These are phyloP conservation scores for Agrypnia vestita DNA, from an alignment of 1,140 invertebrate species.

Conservation along the genomic window DNA sequence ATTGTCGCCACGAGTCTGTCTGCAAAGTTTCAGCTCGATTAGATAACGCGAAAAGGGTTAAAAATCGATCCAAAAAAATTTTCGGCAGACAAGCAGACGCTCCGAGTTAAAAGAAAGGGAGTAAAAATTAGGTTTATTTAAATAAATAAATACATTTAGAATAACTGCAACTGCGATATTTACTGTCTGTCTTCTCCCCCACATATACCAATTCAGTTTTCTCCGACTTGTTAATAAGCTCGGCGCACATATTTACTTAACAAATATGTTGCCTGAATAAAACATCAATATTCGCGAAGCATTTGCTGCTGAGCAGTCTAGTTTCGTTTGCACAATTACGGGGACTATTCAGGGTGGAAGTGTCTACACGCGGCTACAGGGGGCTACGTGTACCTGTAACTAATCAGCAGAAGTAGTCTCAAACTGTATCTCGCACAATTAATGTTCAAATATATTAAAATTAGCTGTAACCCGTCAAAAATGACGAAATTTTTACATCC, in stretches of 20 bases:
- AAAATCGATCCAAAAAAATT: too few species aligned
- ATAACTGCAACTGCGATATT: too few species aligned
- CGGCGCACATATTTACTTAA: not conserved
- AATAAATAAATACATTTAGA: too few species aligned
- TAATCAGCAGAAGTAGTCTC: not conserved
- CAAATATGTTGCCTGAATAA: constrained; percentile 19
- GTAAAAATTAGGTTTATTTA: too few species aligned
- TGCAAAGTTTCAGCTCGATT: too few species aligned
- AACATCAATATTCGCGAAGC: constrained; percentile 34
- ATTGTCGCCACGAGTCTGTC: too few species aligned
- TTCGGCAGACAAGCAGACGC: too few species aligned
- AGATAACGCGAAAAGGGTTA: too few species aligned
- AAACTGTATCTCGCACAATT: not conserved
- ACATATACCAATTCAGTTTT: not conserved
- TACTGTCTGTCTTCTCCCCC: not conserved
- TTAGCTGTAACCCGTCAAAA: too few species aligned
- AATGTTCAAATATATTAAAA: too few species aligned
- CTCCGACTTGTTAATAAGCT: constrained; percentile 5
- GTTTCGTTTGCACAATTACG: constrained; percentile 6
- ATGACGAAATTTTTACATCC: too few species aligned
- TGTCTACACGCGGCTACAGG: not conserved
- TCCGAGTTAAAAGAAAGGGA: too few species aligned
- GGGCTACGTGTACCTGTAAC: not conserved
- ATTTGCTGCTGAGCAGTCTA: constrained; percentile 11
- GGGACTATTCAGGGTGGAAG: not conserved